A percentile compares a stretch with the other conserved stretches of the same genome.
Conservation (phyloP, 1,140 invertebrate genomes). For the Hypsibius dujardini region DNA sequence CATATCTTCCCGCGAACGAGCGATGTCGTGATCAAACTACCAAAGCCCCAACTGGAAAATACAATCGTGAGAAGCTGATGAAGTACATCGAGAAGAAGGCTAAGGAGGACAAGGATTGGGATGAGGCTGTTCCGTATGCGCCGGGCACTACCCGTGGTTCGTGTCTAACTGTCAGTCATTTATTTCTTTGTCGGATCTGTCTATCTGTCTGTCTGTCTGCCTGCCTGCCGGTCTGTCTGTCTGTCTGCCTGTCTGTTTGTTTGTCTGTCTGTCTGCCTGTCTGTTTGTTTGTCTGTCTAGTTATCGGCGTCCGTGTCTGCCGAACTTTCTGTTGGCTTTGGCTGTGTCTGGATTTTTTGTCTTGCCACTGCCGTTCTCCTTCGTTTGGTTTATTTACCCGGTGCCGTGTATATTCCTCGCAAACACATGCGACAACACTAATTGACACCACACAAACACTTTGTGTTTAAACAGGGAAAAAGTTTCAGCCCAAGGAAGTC, state of each 20-base stretch:
- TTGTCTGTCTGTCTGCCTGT: too few relatives aligned
- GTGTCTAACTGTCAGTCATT: too few relatives aligned
- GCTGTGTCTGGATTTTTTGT: neutral
- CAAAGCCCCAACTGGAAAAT: constrained; percentile 80
- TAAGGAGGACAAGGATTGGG: constrained; percentile 86
- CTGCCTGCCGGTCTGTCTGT: too few relatives aligned
- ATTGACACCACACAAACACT: too few relatives aligned
- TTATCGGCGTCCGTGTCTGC: neutral
- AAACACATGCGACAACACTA: too few relatives aligned
- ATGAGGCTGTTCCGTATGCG: constrained; percentile 80
- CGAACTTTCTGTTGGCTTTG: neutral
- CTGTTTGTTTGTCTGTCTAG: too few relatives aligned
- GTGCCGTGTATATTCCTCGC: constrained; percentile 13
- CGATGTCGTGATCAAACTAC: constrained; percentile 84
- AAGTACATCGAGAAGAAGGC: constrained; percentile 95
- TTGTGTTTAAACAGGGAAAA: constrained; percentile 13
- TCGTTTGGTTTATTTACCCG: constrained; percentile 16
- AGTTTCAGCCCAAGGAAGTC: constrained; percentile 19
- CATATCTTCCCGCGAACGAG: constrained; percentile 81
- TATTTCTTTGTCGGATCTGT: too few relatives aligned
- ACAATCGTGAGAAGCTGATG: constrained; percentile 86
- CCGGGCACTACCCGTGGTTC: constrained; percentile 72
- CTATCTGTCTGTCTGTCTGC: too few relatives aligned
- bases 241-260: too few relatives aligned
- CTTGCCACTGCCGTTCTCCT: too few relatives aligned